A percentile compares a stretch with the other conserved stretches of the same genome.
Conservation (phyloP, 1,140 invertebrate genomes). For the Drosophila nannoptera region DNA sequence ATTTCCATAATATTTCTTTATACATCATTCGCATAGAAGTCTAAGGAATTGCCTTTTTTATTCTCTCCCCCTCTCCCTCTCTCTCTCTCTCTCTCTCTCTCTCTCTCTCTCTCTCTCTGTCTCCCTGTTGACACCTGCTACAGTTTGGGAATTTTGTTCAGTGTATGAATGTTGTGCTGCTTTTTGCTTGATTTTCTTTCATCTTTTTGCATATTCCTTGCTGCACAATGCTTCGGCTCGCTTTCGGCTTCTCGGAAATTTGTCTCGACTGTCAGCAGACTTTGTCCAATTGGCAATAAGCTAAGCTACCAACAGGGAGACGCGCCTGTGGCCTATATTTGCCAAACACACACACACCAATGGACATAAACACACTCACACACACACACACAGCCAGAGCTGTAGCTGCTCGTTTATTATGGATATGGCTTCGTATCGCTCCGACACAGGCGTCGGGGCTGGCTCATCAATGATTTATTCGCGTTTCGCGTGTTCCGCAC, state of each 20-base stretch:
- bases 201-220: slow-evolving; percentile 2
- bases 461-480: slow-evolving; percentile 75
- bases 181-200: background rate
- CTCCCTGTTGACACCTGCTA: background rate
- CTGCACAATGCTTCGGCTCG: slow-evolving; percentile 25
- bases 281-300: slow-evolving; percentile 19
- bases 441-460: slow-evolving; percentile 9
- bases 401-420: slow-evolving; percentile 24
- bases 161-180: slow-evolving; percentile 9
- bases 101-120: too few relatives aligned
- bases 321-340: slow-evolving; percentile 51
- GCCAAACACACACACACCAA: slow-evolving; percentile 17
- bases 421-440: slow-evolving; percentile 26
- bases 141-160: background rate
- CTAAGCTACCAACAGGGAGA: slow-evolving; percentile 29
- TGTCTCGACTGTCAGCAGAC: slow-evolving; percentile 68
- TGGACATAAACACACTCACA: slow-evolving; percentile 9
- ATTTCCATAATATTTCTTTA: too few relatives aligned
- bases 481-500: slow-evolving; percentile 65
- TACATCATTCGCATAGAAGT: too few relatives aligned
- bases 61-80: too few relatives aligned
- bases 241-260: slow-evolving; percentile 58
- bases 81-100: too few relatives aligned
- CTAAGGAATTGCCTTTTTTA: too few relatives aligned
- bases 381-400: background rate